These are phyloP conservation scores for Diplosoma virens DNA, from an alignment of 23 tunicate species.

Conservation along the genomic window DNA sequence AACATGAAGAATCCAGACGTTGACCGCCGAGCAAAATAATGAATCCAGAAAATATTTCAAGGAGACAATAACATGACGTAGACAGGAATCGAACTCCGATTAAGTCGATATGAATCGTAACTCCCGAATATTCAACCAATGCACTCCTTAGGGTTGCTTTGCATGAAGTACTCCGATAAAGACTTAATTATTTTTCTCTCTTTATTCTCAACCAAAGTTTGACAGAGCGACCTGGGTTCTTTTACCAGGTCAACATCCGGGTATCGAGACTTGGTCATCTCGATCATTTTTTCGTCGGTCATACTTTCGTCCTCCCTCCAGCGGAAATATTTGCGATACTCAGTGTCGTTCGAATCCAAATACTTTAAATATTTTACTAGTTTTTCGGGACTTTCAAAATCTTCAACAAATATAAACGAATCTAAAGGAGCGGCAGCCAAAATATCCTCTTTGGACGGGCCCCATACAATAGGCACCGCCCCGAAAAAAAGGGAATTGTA, in stretches of 20 bases:
- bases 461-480: slow-evolving; percentile 21
- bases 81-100: no score
- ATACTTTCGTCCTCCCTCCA: slow-evolving; percentile 27
- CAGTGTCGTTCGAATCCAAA: background rate
- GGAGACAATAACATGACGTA: no score
- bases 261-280: background rate
- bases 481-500: slow-evolving; percentile 13
- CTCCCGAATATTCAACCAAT: background rate
- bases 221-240: background rate
- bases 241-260: background rate
- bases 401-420: slow-evolving; percentile 31
- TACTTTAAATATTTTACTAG: background rate
- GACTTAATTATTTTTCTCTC: slow-evolving; percentile 1
- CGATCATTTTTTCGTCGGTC: slow-evolving; percentile 21
- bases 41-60: no score
- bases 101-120: no score
- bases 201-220: background rate
- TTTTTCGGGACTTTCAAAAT: background rate
- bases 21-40: no score
- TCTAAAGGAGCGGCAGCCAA: slow-evolving; percentile 13
- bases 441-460: slow-evolving; percentile 10
- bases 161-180: background rate
- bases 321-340: slow-evolving; percentile 27
- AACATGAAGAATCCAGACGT: no score
- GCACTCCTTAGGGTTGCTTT: slow-evolving; percentile 20